Evolutionary conservation across 2,888 invertebrate species (phyloP).

Genomic region (Philhelius pedissequus): DNA sequence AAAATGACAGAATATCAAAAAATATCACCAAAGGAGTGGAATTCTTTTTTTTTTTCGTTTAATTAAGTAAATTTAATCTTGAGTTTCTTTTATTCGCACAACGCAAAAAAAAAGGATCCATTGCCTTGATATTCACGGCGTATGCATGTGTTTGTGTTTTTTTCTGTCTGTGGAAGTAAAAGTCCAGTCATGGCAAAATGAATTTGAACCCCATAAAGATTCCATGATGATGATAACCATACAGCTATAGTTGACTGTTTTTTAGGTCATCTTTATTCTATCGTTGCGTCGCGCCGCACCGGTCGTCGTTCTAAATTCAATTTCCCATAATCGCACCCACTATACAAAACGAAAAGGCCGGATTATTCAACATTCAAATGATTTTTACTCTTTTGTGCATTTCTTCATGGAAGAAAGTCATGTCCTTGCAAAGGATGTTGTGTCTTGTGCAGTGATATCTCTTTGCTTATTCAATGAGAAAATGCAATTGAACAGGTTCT

Average conservation of each 20-base stretch:
- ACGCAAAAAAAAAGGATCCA: background rate
- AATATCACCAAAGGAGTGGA: slow-evolving; percentile 54
- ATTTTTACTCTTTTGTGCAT: background rate
- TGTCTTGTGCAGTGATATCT: background rate
- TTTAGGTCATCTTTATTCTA: slow-evolving; percentile 18
- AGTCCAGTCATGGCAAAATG: slow-evolving; percentile 10
- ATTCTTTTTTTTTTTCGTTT: slow-evolving; percentile 2
- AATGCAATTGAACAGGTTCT: slow-evolving; percentile 35
- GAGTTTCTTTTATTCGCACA: background rate
- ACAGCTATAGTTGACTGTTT: background rate
- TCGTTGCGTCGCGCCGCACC: background rate
- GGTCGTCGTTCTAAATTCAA: slow-evolving; percentile 34
- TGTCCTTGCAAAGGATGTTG: slow-evolving; percentile 27
- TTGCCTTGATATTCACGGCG: background rate
- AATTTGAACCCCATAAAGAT: slow-evolving; percentile 36
- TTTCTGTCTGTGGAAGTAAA: background rate
- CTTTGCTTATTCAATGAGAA: background rate
- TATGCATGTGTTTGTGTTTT: background rate
- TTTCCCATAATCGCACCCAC: slow-evolving; percentile 48
- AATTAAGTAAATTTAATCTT: slow-evolving; percentile 56
- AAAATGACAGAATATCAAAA: background rate
- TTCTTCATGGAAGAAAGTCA: background rate
- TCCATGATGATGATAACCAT: background rate
- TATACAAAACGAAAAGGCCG: background rate
- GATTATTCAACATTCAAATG: slow-evolving; percentile 7